Conservation (phyloP, 2,888 invertebrate species). For the Lasiommata megera region DNA sequence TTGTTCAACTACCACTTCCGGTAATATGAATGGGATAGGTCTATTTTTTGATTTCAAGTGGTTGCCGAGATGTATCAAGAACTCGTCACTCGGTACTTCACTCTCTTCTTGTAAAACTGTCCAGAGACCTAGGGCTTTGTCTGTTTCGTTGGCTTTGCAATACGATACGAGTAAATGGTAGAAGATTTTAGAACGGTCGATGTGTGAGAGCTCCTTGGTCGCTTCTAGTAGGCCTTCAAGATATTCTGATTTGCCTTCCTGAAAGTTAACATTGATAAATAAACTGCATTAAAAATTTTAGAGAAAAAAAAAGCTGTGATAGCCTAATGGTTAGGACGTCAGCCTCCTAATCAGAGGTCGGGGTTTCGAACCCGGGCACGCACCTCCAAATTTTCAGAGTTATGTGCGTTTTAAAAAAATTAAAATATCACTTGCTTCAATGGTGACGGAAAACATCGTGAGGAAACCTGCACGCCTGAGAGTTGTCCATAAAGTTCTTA, state of each 20-base stretch:
- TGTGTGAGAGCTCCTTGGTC: slow-evolving; percentile 87
- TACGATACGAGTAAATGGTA: slow-evolving; percentile 88
- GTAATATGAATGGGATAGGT: slow-evolving; percentile 87
- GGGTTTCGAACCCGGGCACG: no score
- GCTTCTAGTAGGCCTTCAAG: slow-evolving; percentile 90
- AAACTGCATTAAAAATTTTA: no score
- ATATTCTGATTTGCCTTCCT: slow-evolving; percentile 84
- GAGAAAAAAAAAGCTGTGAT: no score
- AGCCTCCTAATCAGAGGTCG: no score
- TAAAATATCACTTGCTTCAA: no score
- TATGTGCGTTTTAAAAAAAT: no score
- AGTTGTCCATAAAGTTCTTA: no score
- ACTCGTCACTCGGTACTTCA: slow-evolving; percentile 85
- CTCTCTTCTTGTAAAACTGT: slow-evolving; percentile 92
- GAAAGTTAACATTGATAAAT: no score
- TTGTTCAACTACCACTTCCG: slow-evolving; percentile 45
- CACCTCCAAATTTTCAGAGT: no score
- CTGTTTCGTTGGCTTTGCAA: slow-evolving; percentile 85
- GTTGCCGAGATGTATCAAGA: slow-evolving; percentile 84
- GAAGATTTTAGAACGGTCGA: slow-evolving; percentile 88
- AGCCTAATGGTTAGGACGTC: no score
- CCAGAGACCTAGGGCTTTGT: slow-evolving; percentile 90
- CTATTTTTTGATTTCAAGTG: slow-evolving; percentile 84
- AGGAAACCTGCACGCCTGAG: no score
- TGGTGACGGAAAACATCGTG: no score